Evolutionary conservation across 2,797 vertebrate species (phyloP).

Genomic region (Danio aesculapii): DNA sequence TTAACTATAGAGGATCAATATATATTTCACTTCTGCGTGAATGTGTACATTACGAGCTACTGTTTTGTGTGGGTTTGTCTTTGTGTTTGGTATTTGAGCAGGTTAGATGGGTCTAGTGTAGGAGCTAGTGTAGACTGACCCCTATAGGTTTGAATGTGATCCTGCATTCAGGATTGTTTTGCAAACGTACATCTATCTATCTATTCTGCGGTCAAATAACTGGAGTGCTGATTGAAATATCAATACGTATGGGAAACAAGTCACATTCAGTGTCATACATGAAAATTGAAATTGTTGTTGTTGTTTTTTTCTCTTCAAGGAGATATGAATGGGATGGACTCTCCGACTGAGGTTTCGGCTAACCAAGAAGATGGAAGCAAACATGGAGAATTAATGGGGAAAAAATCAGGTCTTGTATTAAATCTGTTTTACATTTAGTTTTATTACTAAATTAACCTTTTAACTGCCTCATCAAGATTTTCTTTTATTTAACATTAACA

Average conservation of each 20-base stretch:
- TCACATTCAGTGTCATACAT: no score
- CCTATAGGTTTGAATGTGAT: slow-evolving; percentile 57
- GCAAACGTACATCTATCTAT: background rate
- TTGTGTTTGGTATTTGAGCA: slow-evolving; percentile 3
- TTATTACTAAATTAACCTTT: background rate
- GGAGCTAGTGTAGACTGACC: slow-evolving; percentile 60
- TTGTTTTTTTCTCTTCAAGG: background rate
- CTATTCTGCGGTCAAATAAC: background rate
- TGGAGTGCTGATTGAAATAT: background rate
- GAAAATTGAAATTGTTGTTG: background rate
- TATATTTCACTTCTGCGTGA: background rate
- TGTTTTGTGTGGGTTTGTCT: slow-evolving; percentile 7
- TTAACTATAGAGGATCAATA: slow-evolving; percentile 6
- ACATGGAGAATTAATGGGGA: slow-evolving; percentile 31
- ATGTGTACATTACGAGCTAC: slow-evolving; percentile 38
- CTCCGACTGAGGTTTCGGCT: slow-evolving; percentile 49
- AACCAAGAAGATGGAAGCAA: slow-evolving; percentile 58
- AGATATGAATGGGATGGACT: slow-evolving; percentile 47
- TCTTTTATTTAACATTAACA: no score
- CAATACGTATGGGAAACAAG: background rate
- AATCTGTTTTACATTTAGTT: no score
- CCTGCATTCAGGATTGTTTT: slow-evolving; percentile 30
- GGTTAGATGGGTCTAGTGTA: slow-evolving; percentile 3
- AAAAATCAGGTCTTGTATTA: slow-evolving; percentile 52
- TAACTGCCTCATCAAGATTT: no score